Evolutionary conservation across 2,797 vertebrate species (phyloP).

Genomic region (Sebastes jordani): DNA sequence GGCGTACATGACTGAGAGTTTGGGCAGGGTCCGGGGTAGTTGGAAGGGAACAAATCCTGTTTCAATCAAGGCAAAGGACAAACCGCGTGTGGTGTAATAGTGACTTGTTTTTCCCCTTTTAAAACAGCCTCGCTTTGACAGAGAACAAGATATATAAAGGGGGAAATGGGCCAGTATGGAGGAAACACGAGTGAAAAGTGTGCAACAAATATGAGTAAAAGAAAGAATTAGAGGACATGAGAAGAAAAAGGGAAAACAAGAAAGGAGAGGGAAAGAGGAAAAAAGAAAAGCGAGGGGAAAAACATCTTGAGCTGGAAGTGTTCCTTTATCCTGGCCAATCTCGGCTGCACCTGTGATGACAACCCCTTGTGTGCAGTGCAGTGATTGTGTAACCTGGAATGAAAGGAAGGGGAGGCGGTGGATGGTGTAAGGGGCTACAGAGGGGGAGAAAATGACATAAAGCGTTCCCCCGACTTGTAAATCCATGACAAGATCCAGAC

Average conservation of each 20-base stretch:
- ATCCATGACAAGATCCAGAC: conserved; percentile 75
- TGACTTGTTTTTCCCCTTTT: conserved; percentile 26
- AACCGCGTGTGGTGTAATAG: conserved; percentile 8
- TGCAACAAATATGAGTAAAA: conserved; percentile 34
- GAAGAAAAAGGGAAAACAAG: conserved; percentile 53
- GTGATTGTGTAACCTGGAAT: conserved; percentile 82
- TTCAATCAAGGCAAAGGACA: conserved; percentile 42
- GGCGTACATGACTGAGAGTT: conserved; percentile 22
- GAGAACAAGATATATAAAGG: not conserved
- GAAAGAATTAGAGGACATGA: conserved; percentile 30
- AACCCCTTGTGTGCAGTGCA: conserved; percentile 79
- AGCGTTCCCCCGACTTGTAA: conserved; percentile 71
- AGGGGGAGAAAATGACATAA: conserved; percentile 69
- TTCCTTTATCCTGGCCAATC: conserved; percentile 79
- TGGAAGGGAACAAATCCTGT: conserved; percentile 32
- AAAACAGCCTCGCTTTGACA: conserved; percentile 1
- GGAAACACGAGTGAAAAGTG: conserved; percentile 25
- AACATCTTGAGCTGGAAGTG: conserved; percentile 80
- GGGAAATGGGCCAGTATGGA: not conserved
- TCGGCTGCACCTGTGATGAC: conserved; percentile 85
- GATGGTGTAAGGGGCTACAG: conserved; percentile 65
- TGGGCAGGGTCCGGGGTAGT: conserved; percentile 18
- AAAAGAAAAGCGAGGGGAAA: conserved; percentile 63
- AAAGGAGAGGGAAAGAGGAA: conserved; percentile 41
- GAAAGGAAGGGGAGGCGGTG: conserved; percentile 54